phyloP scores from a whole-genome alignment of 1,140 invertebrate species.

The Holotrichia oblita region DNA sequence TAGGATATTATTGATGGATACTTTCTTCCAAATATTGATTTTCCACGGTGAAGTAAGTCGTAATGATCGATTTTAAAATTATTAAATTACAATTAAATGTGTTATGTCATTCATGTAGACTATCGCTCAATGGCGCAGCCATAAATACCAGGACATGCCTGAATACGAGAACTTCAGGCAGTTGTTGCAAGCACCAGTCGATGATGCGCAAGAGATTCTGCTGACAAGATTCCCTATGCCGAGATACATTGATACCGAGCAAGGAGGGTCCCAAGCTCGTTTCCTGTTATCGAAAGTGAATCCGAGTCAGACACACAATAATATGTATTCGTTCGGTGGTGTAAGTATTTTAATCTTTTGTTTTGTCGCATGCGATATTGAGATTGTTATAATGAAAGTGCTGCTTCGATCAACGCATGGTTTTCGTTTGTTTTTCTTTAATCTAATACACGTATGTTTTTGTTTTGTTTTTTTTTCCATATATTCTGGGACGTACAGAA shows the following conservation, averaged over 20 bases:
- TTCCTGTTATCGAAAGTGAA: slow-evolving; percentile 99
- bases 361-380: background rate
- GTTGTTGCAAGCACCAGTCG: slow-evolving; percentile 93
- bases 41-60: slow-evolving; percentile 95
- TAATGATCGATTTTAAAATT: background rate
- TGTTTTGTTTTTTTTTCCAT: slow-evolving; percentile 48
- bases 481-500: slow-evolving; percentile 61
- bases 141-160: slow-evolving; percentile 94
- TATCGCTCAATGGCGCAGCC: slow-evolving; percentile 95
- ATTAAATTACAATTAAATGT: slow-evolving; percentile 40
- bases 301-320: slow-evolving; percentile 99
- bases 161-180: slow-evolving; percentile 99
- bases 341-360: slow-evolving; percentile 71
- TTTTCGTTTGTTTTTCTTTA: slow-evolving; percentile 23
- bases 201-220: slow-evolving; percentile 97
- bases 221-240: slow-evolving; percentile 97
- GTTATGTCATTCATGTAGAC: slow-evolving; percentile 77
- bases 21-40: slow-evolving; percentile 99
- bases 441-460: slow-evolving; percentile 42
- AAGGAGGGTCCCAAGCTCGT: slow-evolving; percentile 96
- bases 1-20: slow-evolving; percentile 98
- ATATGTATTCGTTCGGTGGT: slow-evolving; percentile 93
- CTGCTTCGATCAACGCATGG: background rate
- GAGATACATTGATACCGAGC: slow-evolving; percentile 98
- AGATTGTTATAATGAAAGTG: background rate